Percentiles rank a stretch among this genome's conserved stretches.
These are phyloP conservation scores for Drosophila eohydei DNA, from an alignment of 2,888 invertebrate species.

Conservation along the genomic window DNA sequence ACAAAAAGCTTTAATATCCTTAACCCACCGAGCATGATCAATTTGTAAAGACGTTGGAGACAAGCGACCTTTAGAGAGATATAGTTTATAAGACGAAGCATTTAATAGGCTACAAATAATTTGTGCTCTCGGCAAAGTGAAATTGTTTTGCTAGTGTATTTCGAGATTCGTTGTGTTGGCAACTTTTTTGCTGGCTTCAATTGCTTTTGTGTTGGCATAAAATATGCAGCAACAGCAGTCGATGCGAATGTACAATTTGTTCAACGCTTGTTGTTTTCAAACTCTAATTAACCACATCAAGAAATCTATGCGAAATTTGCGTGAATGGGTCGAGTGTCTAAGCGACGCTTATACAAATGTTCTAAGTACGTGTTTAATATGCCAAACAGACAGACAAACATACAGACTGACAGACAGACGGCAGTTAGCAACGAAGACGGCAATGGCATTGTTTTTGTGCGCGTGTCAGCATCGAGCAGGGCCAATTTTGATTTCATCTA, in stretches of 20 bases:
- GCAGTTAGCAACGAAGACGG: constrained; percentile 38
- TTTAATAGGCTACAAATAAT: too few species aligned
- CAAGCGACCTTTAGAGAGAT: too few species aligned
- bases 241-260: constrained; percentile 71
- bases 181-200: constrained; percentile 23
- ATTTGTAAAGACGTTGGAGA: constrained; percentile 29
- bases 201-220: constrained; percentile 57
- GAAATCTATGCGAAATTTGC: constrained; percentile 73
- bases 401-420: constrained; percentile 5
- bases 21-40: constrained; percentile 31
- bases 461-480: constrained; percentile 57
- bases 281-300: constrained; percentile 78
- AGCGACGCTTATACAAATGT: constrained; percentile 63
- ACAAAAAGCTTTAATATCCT: constrained; percentile 48
- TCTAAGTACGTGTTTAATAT: constrained; percentile 74
- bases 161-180: constrained; percentile 33
- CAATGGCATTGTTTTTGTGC: constrained; percentile 52
- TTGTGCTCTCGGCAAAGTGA: background rate
- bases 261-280: constrained; percentile 65
- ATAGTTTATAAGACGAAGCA: too few species aligned
- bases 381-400: constrained; percentile 29
- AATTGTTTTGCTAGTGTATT: constrained; percentile 44
- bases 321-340: constrained; percentile 44
- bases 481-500: constrained; percentile 51
- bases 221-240: constrained; percentile 74